Conservation (phyloP, 2,113 vertebrate species). For the Phaethornis superciliosus region DNA sequence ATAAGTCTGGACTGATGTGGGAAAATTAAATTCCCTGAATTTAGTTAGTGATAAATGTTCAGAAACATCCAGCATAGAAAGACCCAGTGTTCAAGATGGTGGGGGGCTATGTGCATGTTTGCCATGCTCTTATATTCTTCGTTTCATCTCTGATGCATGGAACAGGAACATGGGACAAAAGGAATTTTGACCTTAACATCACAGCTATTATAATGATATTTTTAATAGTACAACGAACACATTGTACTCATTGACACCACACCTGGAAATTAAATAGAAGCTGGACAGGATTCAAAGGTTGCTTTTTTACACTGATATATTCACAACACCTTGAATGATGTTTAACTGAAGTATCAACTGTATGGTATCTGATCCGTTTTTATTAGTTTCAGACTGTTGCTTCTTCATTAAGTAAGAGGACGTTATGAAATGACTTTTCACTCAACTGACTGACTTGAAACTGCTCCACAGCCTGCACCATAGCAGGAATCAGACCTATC, state of each 20-base stretch:
- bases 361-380: neutral
- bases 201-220: neutral
- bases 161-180: neutral
- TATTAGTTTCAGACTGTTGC: neutral
- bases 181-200: neutral
- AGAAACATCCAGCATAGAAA: neutral
- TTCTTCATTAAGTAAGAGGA: neutral
- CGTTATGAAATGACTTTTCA: neutral
- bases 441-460: neutral
- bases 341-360: neutral
- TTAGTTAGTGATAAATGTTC: neutral
- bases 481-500: neutral
- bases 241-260: neutral
- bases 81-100: neutral
- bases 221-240: neutral
- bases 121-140: accelerated
- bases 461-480: neutral
- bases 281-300: neutral
- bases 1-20: neutral
- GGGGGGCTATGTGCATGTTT: neutral
- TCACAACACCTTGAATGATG: neutral
- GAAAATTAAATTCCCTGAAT: neutral
- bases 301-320: neutral
- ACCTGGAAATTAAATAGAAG: neutral
- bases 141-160: neutral